Evolutionary conservation across 2,888 invertebrate genomes (phyloP).

Genomic region (Drosophila ustulata): DNA sequence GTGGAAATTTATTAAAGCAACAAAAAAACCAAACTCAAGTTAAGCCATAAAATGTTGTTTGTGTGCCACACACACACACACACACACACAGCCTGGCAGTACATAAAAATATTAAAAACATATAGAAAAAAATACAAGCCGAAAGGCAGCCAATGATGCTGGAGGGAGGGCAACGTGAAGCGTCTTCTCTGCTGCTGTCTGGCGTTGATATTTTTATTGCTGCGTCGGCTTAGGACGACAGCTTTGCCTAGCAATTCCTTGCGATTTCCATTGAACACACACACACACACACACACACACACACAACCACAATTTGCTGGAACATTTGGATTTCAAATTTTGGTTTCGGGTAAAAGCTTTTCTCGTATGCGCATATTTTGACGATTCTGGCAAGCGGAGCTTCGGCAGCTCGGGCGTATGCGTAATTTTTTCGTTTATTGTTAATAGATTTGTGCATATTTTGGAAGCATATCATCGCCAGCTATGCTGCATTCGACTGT

Average conservation of each 20-base stretch:
- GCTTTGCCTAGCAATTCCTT: constrained; percentile 34
- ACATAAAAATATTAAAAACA: constrained; percentile 72
- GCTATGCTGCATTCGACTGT: constrained; percentile 14
- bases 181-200: constrained; percentile 25
- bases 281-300: constrained; percentile 13
- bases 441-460: constrained; percentile 47
- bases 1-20: constrained; percentile 80
- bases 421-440: constrained; percentile 51
- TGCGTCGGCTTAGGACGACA: constrained; percentile 61
- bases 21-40: constrained; percentile 45
- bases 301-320: constrained; percentile 29
- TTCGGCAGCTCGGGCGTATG: constrained; percentile 50
- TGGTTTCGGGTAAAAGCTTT: constrained; percentile 4
- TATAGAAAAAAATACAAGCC: constrained; percentile 27
- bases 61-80: constrained; percentile 6
- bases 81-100: constrained; percentile 34
- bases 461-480: constrained; percentile 19
- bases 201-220: constrained; percentile 77
- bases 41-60: constrained; percentile 70
- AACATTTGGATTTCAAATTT: constrained; percentile 44
- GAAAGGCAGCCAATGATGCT: constrained; percentile 53
- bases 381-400: constrained; percentile 33
- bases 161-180: neutral
- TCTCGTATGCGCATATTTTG: constrained; percentile 46
- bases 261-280: constrained; percentile 28